Evolutionary conservation across 2,888 invertebrate species (phyloP).

Genomic region (Cosmia trapezina): DNA sequence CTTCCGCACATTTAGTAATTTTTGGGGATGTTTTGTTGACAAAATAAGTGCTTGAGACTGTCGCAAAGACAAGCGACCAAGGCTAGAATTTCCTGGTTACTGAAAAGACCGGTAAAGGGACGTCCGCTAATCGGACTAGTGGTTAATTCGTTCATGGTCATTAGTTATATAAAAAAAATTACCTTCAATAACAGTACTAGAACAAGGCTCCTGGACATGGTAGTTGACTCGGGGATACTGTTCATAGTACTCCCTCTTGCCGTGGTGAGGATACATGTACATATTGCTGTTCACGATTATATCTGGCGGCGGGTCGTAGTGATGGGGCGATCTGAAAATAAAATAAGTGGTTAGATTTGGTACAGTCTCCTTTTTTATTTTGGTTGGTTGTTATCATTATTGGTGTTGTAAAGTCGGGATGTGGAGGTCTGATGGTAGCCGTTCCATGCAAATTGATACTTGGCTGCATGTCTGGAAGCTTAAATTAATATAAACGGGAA

Average conservation of each 20-base stretch:
- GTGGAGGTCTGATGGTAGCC: background rate
- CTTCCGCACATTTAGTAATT: too few species aligned
- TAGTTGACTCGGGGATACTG: slow-evolving; percentile 82
- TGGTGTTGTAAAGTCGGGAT: background rate
- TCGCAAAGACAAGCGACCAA: too few species aligned
- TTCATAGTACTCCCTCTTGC: slow-evolving; percentile 86
- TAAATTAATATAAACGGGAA: too few species aligned
- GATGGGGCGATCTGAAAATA: slow-evolving; percentile 83
- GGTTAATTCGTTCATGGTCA: too few species aligned
- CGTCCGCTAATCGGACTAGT: too few species aligned
- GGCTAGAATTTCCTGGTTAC: too few species aligned
- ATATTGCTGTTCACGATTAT: slow-evolving; percentile 84
- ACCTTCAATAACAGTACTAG: slow-evolving; percentile 81
- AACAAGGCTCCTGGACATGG: slow-evolving; percentile 78
- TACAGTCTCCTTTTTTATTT: background rate
- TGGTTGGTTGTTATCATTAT: too few species aligned
- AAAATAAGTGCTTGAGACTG: too few species aligned
- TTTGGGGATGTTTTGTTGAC: too few species aligned
- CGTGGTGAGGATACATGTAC: slow-evolving; percentile 85
- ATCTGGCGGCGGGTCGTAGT: slow-evolving; percentile 85
- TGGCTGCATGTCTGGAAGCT: background rate
- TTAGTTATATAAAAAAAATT: slow-evolving; percentile 28
- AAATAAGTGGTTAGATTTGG: slow-evolving; percentile 24
- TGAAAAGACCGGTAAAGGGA: too few species aligned
- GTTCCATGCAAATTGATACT: background rate